Conservation (phyloP, 2,113 vertebrate genomes). For the Leuciscus idus region DNA sequence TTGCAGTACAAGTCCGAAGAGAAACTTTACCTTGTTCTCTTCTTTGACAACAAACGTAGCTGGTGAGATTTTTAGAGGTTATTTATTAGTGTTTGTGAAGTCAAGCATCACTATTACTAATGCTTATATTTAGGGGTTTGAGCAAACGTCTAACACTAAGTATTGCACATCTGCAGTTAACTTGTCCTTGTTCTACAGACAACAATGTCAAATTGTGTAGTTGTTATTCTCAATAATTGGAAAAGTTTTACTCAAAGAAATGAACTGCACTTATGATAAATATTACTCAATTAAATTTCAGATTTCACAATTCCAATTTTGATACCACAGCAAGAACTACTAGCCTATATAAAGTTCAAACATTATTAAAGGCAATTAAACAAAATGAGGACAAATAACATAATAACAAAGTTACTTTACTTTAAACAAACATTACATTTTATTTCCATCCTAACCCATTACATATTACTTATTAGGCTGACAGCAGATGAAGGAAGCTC, state of each 20-base stretch:
- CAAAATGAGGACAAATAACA: background rate
- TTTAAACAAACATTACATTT: too few species aligned
- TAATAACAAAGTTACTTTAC: too few species aligned
- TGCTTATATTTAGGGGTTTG: background rate
- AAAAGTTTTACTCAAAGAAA: too few species aligned
- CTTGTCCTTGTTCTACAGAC: background rate
- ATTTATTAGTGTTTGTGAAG: background rate
- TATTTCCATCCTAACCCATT: too few species aligned
- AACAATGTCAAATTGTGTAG: too few species aligned
- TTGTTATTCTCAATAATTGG: too few species aligned
- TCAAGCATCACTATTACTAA: background rate
- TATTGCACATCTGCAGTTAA: background rate
- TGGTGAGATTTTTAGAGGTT: constrained; percentile 80
- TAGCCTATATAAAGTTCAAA: background rate
- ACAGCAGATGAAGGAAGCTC: background rate
- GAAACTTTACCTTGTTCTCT: constrained; percentile 93
- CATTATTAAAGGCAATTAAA: background rate
- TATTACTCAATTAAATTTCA: background rate
- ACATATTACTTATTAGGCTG: background rate
- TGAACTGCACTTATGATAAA: too few species aligned
- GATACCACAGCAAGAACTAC: background rate
- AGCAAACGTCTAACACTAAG: too few species aligned
- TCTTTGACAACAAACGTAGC: constrained; percentile 98
- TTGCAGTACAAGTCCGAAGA: constrained; percentile 98
- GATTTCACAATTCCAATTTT: background rate